These are phyloP conservation scores for Epizoanthus stellaris DNA, from an alignment of 92 coral and sea anemone species.

Conservation along the genomic window DNA sequence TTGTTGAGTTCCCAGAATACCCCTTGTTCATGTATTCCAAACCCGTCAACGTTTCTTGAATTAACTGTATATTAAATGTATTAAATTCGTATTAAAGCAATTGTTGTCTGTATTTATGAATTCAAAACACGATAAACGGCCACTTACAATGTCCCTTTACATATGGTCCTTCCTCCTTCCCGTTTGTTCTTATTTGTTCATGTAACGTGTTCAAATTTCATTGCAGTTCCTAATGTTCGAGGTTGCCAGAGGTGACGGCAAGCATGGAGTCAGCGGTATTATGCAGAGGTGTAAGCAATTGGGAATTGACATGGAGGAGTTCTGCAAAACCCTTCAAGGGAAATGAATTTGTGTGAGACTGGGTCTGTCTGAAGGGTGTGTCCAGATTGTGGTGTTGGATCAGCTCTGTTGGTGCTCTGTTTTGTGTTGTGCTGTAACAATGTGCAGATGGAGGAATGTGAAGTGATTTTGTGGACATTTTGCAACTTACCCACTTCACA, in stretches of 20 bases:
- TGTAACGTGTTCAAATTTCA: constrained; percentile 38
- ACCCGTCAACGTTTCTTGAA: too few species aligned
- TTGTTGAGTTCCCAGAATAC: too few species aligned
- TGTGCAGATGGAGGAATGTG: background rate
- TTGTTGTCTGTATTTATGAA: background rate
- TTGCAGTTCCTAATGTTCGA: constrained; percentile 96
- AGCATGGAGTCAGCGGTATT: constrained; percentile 65
- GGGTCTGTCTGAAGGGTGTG: background rate
- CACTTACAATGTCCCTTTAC: background rate
- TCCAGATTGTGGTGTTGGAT: background rate
- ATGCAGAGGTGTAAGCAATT: constrained; percentile 61
- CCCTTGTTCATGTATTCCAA: too few species aligned
- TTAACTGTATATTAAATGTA: too few species aligned
- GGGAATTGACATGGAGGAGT: constrained; percentile 82
- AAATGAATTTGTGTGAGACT: constrained; percentile 52
- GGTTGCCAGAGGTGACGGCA: constrained; percentile 72
- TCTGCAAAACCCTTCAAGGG: constrained; percentile 74
- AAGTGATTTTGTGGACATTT: background rate
- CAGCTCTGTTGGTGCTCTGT: too few species aligned
- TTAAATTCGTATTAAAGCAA: too few species aligned
- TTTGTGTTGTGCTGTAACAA: too few species aligned
- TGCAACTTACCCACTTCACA: background rate
- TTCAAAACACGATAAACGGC: background rate
- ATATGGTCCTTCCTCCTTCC: background rate
- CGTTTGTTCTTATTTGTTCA: background rate